These are phyloP conservation scores for Cosmia pyralina DNA, from an alignment of 2,888 invertebrate genomes.

Conservation along the genomic window DNA sequence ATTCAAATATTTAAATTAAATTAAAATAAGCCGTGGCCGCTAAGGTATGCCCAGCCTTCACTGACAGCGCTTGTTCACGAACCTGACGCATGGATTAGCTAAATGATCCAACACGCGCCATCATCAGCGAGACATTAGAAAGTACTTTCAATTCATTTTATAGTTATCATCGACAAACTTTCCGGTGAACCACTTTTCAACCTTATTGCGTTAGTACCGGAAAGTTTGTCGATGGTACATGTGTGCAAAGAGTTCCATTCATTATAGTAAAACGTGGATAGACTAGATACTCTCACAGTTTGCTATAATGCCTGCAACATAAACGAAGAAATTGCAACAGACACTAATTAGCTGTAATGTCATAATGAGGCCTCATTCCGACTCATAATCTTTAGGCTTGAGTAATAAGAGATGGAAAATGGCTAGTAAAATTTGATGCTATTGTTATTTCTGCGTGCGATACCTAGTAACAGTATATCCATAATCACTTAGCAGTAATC, in stretches of 20 bases:
- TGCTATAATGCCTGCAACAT: not conserved
- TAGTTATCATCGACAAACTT: too few species aligned
- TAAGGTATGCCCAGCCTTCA: too few species aligned
- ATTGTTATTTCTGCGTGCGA: slow-evolving; percentile 14
- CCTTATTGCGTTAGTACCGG: too few species aligned
- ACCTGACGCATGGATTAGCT: too few species aligned
- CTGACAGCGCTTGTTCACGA: too few species aligned
- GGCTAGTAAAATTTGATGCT: slow-evolving; percentile 49
- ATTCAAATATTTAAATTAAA: too few species aligned
- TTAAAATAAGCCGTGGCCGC: too few species aligned
- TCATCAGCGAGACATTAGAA: too few species aligned
- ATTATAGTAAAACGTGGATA: not conserved
- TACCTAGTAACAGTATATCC: not conserved
- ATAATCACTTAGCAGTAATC: not conserved
- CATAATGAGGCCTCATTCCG: slow-evolving; percentile 14
- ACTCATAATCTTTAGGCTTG: not conserved
- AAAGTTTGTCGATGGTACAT: too few species aligned
- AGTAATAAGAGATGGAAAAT: slow-evolving; percentile 41
- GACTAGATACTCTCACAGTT: not conserved
- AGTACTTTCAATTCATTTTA: too few species aligned
- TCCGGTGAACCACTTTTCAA: too few species aligned
- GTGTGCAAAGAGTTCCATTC: not conserved
- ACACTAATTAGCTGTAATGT: slow-evolving; percentile 44
- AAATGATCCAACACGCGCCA: too few species aligned
- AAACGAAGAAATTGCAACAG: slow-evolving; percentile 28